Conservation (phyloP, 2,888 invertebrate species). For the Mechanitis mazaeus region DNA sequence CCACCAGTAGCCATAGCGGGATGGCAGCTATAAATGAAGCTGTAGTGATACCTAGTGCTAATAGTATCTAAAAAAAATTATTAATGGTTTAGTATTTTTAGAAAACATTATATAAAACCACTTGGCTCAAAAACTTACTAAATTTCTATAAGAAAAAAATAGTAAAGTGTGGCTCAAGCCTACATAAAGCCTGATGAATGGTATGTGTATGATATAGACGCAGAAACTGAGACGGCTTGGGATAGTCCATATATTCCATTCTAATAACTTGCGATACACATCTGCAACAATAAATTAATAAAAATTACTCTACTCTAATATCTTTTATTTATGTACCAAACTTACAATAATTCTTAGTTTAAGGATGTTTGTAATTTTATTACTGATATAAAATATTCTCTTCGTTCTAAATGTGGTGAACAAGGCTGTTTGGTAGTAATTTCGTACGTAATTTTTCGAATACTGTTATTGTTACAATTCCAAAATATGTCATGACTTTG, state of each 20-base stretch:
- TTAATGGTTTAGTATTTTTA: neutral
- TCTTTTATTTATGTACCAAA: too few relatives aligned
- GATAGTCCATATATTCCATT: constrained; percentile 33
- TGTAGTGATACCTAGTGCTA: too few relatives aligned
- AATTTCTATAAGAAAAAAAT: neutral
- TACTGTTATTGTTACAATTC: too few relatives aligned
- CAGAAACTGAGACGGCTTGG: constrained; percentile 32
- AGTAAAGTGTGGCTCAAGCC: constrained; percentile 7
- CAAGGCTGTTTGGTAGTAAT: too few relatives aligned
- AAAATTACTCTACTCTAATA: neutral
- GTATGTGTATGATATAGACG: constrained; percentile 30
- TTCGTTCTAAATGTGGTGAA: too few relatives aligned
- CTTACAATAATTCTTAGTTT: neutral
- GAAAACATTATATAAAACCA: too few relatives aligned
- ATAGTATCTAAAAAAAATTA: neutral
- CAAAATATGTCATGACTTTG: too few relatives aligned
- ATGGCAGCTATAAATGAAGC: too few relatives aligned
- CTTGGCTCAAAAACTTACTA: constrained; percentile 6
- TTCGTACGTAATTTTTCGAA: too few relatives aligned
- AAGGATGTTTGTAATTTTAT: too few relatives aligned
- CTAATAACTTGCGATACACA: constrained; percentile 22
- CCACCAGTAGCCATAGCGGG: too few relatives aligned
- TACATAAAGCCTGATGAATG: constrained; percentile 20
- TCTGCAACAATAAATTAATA: constrained; percentile 11
- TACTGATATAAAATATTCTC: too few relatives aligned